Base-by-base conservation (phyloP, 1,140 invertebrate species). In the Pogonomyrmex californicus region DNA sequence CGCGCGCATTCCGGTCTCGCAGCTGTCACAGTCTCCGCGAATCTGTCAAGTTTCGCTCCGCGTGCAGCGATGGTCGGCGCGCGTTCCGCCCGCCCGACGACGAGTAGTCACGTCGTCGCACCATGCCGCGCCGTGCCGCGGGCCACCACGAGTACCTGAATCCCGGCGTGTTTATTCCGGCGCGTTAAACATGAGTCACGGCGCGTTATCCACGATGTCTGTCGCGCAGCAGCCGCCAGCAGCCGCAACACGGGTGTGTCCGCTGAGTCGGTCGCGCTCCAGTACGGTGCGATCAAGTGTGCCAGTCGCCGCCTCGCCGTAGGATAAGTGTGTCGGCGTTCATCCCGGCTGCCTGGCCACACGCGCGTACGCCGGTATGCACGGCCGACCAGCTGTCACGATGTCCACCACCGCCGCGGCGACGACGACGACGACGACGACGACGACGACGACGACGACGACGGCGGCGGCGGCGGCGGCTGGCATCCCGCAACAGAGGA, bases 381-480 rank as follows among this genome's bases (percentile, higher is more conserved):
- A 75, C 30, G 30, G 49, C 38, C 81, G 54, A 47, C 17, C 49
- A 47, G n/a, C 51, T 47, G 30, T 17, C 58, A 78, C 73, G 62
- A 76, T 38, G 86, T 88, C 73, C 65, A 93, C 92, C 91, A 92
- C 91, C 79, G 78, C 87, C 70, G 90, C 75, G 62, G 60, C 73
- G 86, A 89, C 62, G 71, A 93, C 93, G 92, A 92, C 92, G 79
- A 78, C 88, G 92, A 92, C 92, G 79, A 78, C 88, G 92, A 92
- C 92, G 79, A 0, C 23, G 92, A 92, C 91, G 82, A n/a, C n/a
- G n/a, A n/a, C n/a, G n/a, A n/a, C n/a, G n/a, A n/a, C n/a, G n/a
- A 76, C 87, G 68, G 90, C 75, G 62, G 60, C 73, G 86, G 88
- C 62, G 71, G 93, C 93, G 92, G 92, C 92, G 79, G 81, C 88